These are phyloP conservation scores for Leptopilina clavipes DNA, from an alignment of 1,140 invertebrate species.

Conservation along the genomic window DNA sequence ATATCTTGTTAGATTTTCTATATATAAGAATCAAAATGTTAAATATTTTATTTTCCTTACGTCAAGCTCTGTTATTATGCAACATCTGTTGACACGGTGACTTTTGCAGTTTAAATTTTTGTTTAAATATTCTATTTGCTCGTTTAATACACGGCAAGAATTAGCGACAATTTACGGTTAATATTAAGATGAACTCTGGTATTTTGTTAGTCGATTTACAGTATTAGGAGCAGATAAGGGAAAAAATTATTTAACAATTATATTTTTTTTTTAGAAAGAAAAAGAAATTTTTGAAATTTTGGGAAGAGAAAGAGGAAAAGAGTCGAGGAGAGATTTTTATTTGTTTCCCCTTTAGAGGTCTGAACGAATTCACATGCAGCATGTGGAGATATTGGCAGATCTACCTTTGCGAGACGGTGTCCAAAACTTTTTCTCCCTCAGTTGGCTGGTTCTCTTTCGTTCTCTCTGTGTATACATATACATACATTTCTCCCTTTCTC, in stretches of 20 bases:
- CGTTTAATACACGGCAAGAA: not conserved
- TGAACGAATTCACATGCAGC: not conserved
- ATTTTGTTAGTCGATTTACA: not conserved
- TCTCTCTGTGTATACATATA: not conserved
- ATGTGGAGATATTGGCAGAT: constrained; percentile 10
- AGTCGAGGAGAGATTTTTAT: constrained; percentile 43
- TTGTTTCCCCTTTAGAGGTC: constrained; percentile 37
- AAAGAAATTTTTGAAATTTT: too few relatives aligned
- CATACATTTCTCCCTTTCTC: constrained; percentile 26
- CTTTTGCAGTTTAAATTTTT: constrained; percentile 20
- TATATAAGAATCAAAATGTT: not conserved
- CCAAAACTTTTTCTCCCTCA: constrained; percentile 50
- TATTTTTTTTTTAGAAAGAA: too few relatives aligned
- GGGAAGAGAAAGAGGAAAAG: not conserved
- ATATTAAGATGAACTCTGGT: not conserved
- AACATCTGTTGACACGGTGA: not conserved
- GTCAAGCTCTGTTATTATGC: not conserved
- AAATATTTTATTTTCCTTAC: constrained; percentile 10
- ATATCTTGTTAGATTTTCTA: not conserved
- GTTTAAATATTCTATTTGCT: constrained; percentile 23
- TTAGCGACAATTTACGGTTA: not conserved
- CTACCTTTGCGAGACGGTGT: constrained; percentile 41
- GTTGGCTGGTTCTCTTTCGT: constrained; percentile 34
- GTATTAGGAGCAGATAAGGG: too few relatives aligned
- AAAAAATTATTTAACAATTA: too few relatives aligned